These are phyloP conservation scores for Trissolcus japonicus DNA, from an alignment of 2,888 invertebrate genomes.

Conservation along the genomic window DNA sequence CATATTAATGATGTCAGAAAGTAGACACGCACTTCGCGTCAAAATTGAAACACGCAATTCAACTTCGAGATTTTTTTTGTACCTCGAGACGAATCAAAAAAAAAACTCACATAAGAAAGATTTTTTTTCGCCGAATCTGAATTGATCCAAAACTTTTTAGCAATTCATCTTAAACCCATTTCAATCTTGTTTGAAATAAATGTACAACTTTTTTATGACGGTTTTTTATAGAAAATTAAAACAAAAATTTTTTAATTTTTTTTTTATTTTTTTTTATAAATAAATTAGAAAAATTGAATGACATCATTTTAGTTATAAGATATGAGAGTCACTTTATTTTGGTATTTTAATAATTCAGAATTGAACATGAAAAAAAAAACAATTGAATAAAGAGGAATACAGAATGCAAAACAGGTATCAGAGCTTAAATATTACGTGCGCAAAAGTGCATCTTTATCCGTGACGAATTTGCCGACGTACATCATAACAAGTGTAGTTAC, in stretches of 20 bases:
- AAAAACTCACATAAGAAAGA: not conserved
- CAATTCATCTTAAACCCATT: no score
- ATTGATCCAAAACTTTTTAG: not conserved
- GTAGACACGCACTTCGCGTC: constrained; percentile 53
- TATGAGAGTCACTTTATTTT: not conserved
- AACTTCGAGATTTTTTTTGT: constrained; percentile 21
- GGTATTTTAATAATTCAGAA: no score
- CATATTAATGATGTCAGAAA: constrained; percentile 55
- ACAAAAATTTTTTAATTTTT: no score
- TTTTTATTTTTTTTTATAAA: no score
- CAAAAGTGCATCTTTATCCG: constrained; percentile 41
- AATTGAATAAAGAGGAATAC: constrained; percentile 2
- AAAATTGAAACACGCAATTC: constrained; percentile 48
- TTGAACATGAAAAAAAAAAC: not conserved
- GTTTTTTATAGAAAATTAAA: no score
- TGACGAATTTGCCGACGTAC: constrained; percentile 35
- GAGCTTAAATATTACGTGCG: constrained; percentile 11
- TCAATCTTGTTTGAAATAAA: no score
- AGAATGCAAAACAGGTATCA: not conserved
- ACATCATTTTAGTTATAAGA: not conserved
- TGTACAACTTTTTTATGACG: no score
- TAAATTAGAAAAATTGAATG: not conserved
- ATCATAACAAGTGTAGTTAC: constrained; percentile 33
- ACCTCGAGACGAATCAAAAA: constrained; percentile 3
- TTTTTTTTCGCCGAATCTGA: not conserved